Base-by-base conservation (phyloP, 2,113 vertebrate species). In the Dipodomys spectabilis region DNA sequence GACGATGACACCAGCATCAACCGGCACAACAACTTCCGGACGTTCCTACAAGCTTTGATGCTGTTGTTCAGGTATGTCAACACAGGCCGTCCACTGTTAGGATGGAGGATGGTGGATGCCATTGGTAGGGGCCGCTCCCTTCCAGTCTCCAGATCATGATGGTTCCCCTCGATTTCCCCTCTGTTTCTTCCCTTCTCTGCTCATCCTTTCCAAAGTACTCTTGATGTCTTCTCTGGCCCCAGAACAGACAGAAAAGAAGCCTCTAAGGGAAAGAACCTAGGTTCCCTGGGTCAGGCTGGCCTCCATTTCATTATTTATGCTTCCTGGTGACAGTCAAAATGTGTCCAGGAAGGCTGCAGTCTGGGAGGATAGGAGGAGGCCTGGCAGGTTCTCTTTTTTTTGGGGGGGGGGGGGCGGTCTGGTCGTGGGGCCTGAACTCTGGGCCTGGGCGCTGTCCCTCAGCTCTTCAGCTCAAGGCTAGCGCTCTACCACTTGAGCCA, bases 41-140 rank as follows among this genome's bases (percentile, higher is more conserved):
- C 99, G 0, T 99, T 99, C 92, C 97, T 99, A 8, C 99, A 99
- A 86, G 99, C 99, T 10, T 96, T 99, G 94, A 99, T 99, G 99
- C 98, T 99, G 60, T 97, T 99, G 10, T 99, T 99, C 98, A 99
- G 99, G 99, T 99, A 82, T 8, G 4, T 19, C 69, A 19, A 28
- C 60, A 44, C 64, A n/a, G 53, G 3, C 39, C 20, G 20, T 60
- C 7, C 18, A 1, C 16, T 30, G 60, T 79, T 73, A 0, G 0
- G 30, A 5, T 9, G 10, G 12, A 71, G 4, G 8, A 27, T 44
- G 74, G 30, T 23, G 8, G 22, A 32, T 8, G 22, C 53, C 27
- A 35, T 3, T 28, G 30, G 1, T 11, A 6, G 32, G 19, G 32
- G 68, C 53, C 15, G 5, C 19, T 71, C 22, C 16, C 35, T 49